Percentiles rank a stretch among this genome's conserved stretches.
Evolutionary conservation across 2,888 invertebrate genomes (phyloP).

Genomic region (Maniola hyperantus): DNA sequence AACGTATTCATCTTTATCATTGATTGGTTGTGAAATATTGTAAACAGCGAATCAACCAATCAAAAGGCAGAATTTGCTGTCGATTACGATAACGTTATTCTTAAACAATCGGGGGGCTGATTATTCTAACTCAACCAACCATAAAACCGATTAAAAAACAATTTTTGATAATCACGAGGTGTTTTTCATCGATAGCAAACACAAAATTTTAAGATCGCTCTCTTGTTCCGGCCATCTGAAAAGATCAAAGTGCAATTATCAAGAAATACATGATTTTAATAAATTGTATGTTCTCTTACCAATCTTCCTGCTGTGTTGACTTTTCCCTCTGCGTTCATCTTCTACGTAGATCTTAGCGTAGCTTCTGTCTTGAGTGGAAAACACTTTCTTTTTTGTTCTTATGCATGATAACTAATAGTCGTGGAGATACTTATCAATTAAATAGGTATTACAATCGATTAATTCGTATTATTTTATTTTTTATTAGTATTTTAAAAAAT

Average conservation of each 20-base stretch:
- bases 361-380: neutral
- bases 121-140: no score
- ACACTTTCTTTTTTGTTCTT: neutral
- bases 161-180: neutral
- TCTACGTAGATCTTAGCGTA: constrained; percentile 14
- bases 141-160: neutral
- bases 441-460: neutral
- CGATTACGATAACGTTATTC: no score
- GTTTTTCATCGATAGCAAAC: constrained; percentile 19
- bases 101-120: no score
- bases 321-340: constrained; percentile 38
- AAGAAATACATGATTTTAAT: constrained; percentile 47
- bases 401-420: neutral
- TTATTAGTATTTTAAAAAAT: no score
- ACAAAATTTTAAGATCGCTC: constrained; percentile 21
- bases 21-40: no score
- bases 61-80: no score
- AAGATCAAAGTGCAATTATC: constrained; percentile 74
- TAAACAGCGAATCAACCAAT: no score
- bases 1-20: no score
- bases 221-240: constrained; percentile 53
- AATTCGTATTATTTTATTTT: neutral
- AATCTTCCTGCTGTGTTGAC: constrained; percentile 48
- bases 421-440: neutral
- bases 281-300: constrained; percentile 50